Base-by-base conservation (phyloP, 2,888 invertebrate species). In the Azorinus chamasolen region DNA sequence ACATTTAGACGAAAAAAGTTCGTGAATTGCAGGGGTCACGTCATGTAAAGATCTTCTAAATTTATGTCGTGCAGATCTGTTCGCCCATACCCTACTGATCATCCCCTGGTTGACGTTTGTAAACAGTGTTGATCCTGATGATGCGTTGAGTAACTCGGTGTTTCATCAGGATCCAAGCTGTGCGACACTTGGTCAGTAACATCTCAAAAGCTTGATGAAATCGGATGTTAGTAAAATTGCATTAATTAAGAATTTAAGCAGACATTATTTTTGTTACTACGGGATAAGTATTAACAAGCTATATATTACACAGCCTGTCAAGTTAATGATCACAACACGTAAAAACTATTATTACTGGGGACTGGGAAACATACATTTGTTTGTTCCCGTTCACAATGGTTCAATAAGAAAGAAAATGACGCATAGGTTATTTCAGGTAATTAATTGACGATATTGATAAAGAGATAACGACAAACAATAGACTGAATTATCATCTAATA, bases 281-380 rank as follows among this genome's bases (percentile, higher is more conserved):
- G n/a, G n/a, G n/a, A n/a, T n/a, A n/a, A n/a, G n/a, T n/a, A 32
- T 27, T 20, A 45, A 76, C 70, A 70, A 58, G 65, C 65, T 54
- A 59, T 76, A 76, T 65, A 76, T 76, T 48, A 76, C 63, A 22
- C 46, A 51, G 32, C 18, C 64, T 64, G 75, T 63, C 75, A 75
- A 53, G 22, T n/a, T 39, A 61, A 55, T 55, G 66, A 55, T 73
- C 32, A n/a, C 48, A 58, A 75, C 75, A 75, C 46, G 55, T 75
- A 75, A 62, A 75, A 27, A 64, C 75, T 39, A 63, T 75, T 75
- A 75, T 59, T 53, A 64, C 51, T 50, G 69, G 58, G 53, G 59
- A 46, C 32, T 43, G 12, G 45, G 58, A 69, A n/a, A n/a, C n/a
- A n/a, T n/a, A 63, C 63, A 55, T 55, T 58, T 45, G 58, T 51